Percentiles rank a stretch among this genome's conserved stretches.
These are phyloP conservation scores for Drosophila teissieri DNA, from an alignment of 1,140 invertebrate species.

Conservation along the genomic window DNA sequence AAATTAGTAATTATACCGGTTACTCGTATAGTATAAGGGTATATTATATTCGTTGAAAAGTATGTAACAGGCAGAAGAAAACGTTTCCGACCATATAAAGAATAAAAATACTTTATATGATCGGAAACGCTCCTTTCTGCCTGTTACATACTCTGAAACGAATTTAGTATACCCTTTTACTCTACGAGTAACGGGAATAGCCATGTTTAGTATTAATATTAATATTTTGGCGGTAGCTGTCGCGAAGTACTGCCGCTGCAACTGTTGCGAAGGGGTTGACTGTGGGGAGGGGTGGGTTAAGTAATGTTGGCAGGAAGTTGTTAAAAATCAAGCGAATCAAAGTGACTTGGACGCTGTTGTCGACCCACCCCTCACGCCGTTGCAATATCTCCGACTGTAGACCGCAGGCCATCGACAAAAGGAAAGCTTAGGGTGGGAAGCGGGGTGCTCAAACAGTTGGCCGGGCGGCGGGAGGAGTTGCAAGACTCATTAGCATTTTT, in stretches of 20 bases:
- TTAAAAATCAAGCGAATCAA: conserved; percentile 81
- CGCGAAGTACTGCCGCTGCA: conserved; percentile 41
- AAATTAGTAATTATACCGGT: too few relatives aligned
- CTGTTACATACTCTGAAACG: too few relatives aligned
- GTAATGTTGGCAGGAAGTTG: conserved; percentile 70
- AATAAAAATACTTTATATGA: too few relatives aligned
- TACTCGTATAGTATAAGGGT: too few relatives aligned
- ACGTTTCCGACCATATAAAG: too few relatives aligned
- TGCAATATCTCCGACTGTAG: conserved; percentile 48
- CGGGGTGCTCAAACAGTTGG: conserved; percentile 20
- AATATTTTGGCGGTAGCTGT: conserved; percentile 10
- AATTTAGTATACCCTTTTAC: too few relatives aligned
- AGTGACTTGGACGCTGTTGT: conserved; percentile 56
- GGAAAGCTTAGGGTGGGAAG: background rate
- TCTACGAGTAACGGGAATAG: too few relatives aligned
- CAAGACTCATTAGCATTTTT: conserved; percentile 77
- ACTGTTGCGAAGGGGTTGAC: conserved; percentile 10
- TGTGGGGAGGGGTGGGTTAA: conserved; percentile 29
- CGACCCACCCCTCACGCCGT: conserved; percentile 7
- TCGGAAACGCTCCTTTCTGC: too few relatives aligned
- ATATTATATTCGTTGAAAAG: too few relatives aligned
- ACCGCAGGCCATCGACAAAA: conserved; percentile 50
- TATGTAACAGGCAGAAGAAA: too few relatives aligned
- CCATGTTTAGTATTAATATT: background rate
- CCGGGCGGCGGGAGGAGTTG: conserved; percentile 13